Percentiles rank a stretch among this genome's conserved stretches.
Evolutionary conservation across 2,888 invertebrate species (phyloP).

Genomic region (Scaptomyza reducta): DNA sequence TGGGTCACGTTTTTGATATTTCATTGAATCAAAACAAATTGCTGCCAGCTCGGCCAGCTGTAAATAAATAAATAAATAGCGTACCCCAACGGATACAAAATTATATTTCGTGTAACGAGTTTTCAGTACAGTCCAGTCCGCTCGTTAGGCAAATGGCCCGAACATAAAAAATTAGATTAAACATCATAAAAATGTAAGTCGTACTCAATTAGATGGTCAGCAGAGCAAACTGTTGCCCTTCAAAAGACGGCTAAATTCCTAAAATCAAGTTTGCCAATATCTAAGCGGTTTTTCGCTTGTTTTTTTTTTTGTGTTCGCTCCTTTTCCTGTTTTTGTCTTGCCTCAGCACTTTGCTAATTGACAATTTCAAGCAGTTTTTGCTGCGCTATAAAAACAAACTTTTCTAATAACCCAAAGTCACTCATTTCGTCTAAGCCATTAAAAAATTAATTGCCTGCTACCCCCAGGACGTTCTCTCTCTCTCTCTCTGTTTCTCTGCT

Average conservation of each 20-base stretch:
- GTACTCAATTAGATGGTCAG: conserved; percentile 60
- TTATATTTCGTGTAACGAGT: conserved; percentile 44
- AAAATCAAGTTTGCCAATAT: conserved; percentile 48
- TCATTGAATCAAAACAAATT: conserved; percentile 81
- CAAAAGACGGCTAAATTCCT: conserved; percentile 6
- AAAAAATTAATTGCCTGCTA: conserved; percentile 76
- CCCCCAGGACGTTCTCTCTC: conserved; percentile 44
- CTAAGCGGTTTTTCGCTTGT: conserved; percentile 27
- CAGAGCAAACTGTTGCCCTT: conserved; percentile 10
- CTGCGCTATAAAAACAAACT: conserved; percentile 53
- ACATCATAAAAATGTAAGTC: conserved; percentile 72
- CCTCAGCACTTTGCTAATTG: conserved; percentile 70
- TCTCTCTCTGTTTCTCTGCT: not conserved
- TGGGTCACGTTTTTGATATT: conserved; percentile 79
- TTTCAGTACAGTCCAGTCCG: conserved; percentile 49
- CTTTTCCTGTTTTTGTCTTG: conserved; percentile 12
- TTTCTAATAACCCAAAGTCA: conserved; percentile 70
- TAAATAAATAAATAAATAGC: conserved; percentile 72
- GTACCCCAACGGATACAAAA: conserved; percentile 28
- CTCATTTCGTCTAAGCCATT: conserved; percentile 75
- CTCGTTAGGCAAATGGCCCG: conserved; percentile 68
- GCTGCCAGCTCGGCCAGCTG: conserved; percentile 52
- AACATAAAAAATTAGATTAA: conserved; percentile 72
- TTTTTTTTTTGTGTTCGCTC: not conserved
- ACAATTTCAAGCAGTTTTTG: conserved; percentile 66